Evolutionary conservation across 2,113 vertebrate genomes (phyloP).

Genomic region (Machaerirhynchus nigripectus): DNA sequence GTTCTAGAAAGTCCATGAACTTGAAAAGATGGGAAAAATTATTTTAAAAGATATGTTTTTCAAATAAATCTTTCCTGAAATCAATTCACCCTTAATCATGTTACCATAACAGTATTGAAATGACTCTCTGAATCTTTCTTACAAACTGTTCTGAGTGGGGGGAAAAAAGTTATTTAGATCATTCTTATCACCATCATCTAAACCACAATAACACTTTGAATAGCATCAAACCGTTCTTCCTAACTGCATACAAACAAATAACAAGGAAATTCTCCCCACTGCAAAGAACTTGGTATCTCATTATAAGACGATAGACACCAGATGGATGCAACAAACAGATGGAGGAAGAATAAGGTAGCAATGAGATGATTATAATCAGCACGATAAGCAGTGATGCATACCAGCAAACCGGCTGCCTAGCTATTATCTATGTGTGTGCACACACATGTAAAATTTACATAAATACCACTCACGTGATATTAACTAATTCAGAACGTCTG

Average conservation of each 20-base stretch:
- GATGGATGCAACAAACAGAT: slow-evolving; percentile 52
- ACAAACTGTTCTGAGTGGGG: not conserved
- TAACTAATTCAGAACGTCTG: not conserved
- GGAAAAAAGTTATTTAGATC: not conserved
- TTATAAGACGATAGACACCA: slow-evolving; percentile 42
- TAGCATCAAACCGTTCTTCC: not conserved
- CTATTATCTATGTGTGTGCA: not conserved
- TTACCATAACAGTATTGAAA: not conserved
- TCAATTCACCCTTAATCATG: not conserved
- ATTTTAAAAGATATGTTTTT: not conserved
- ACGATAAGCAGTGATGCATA: slow-evolving; percentile 53
- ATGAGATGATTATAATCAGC: slow-evolving; percentile 49
- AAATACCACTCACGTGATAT: not conserved
- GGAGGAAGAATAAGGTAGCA: slow-evolving; percentile 54
- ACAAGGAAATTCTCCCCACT: not conserved
- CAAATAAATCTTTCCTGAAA: not conserved
- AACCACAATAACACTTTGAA: not conserved
- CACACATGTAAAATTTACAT: not conserved
- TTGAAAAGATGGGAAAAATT: not conserved
- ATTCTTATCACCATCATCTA: not conserved
- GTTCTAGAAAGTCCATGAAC: not conserved
- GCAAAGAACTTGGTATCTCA: slow-evolving; percentile 26
- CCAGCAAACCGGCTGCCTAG: slow-evolving; percentile 21
- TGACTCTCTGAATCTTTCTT: not conserved
- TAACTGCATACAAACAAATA: not conserved